Percentiles rank a stretch among this genome's conserved stretches.
Conservation (phyloP, 1,140 invertebrate species). For the Homalodisca vitripennis region DNA sequence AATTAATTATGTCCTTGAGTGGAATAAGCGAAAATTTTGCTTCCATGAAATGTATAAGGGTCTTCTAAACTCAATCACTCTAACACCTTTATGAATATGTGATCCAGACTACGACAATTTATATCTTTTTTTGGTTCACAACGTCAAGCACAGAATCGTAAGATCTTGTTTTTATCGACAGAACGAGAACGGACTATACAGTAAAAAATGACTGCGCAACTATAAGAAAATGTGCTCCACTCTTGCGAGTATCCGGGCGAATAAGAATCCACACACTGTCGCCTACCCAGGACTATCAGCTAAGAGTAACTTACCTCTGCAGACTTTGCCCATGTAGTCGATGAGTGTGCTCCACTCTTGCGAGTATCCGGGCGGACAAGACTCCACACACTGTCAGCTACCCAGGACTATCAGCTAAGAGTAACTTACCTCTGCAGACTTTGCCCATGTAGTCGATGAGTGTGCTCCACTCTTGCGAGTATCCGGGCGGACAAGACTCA, state of each 20-base stretch:
- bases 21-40: no score
- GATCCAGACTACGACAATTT: no score
- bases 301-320: constrained; percentile 52
- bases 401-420: constrained; percentile 54
- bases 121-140: no score
- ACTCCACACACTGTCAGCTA: constrained; percentile 55
- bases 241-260: constrained; percentile 59
- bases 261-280: constrained; percentile 60
- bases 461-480: constrained; percentile 60
- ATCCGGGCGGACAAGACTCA: constrained; percentile 60
- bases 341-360: constrained; percentile 61
- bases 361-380: constrained; percentile 60
- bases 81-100: no score
- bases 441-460: constrained; percentile 64
- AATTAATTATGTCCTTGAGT: no score
- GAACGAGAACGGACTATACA: no score
- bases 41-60: no score
- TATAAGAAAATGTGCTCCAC: no score
- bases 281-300: constrained; percentile 52
- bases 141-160: no score
- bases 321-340: constrained; percentile 65
- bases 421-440: constrained; percentile 55
- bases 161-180: no score
- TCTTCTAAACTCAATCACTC: no score
- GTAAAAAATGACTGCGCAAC: no score